Evolutionary conservation across 2,113 vertebrate genomes (phyloP), one percentile per base, ranked within the genome.

Genomic region (Jacana jacana): DNA sequence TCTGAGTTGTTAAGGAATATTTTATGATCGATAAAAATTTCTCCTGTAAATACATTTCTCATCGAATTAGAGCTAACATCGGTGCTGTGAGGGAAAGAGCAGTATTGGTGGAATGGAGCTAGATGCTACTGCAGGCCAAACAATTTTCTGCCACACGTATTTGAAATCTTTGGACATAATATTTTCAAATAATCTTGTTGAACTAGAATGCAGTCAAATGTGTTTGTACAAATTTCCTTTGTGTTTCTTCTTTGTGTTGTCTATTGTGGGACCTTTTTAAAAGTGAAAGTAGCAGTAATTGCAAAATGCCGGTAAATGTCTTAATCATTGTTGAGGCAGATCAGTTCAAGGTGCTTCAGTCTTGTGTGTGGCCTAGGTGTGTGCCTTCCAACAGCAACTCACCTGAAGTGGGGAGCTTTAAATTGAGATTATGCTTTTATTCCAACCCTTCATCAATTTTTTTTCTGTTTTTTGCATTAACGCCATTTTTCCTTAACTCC

Each of bases 1-100:
- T 94, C 76, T 69, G 48, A 89, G 65, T 27, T 76, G 39, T 93
- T 96, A 90, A 90, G 39, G 61, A 92, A 93, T 72, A 91, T 76
- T 95, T 96, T 91, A 96, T 72, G 61, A 91, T 91, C 20, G 1
- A 96, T 92, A 81, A 79, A 96, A 89, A 46, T 66, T 91, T 84
- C 31, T 87, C 28, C 52, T 79, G 69, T 81, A 96, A 93, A 71
- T 93, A 89, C 10, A 6, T 84, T 93, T 95, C 86, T 92, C 61
- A 91, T 78, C 1, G 18, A 94, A 87, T 92, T 93, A 91, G 42
- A 75, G 20, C 31, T 86, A 88, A 55, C 52, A 89, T 14, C 57
- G 44, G 7, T 15, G 7, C n/a, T 70, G 49, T 79, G 22, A 87
- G 54, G 65, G 84, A 72, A 22, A 84, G 17, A 94, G 6, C 3